Base-by-base conservation (phyloP, 2,888 invertebrate species). In the Macroteleia sp. region DNA sequence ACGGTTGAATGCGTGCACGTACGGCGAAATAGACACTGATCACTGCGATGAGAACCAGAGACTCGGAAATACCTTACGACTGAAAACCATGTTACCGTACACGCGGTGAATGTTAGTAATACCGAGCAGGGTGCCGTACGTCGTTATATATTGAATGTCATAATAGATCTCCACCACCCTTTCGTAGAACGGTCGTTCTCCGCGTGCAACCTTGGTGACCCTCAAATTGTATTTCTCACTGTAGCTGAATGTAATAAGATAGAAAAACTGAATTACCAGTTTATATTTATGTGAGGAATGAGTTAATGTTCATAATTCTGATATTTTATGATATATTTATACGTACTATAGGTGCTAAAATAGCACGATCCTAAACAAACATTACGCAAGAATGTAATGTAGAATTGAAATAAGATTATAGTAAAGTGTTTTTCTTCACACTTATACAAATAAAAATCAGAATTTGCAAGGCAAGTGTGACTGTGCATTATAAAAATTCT, bases 71-170 rank as follows among this genome's bases (percentile, higher is more conserved):
- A 91, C 90, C 91, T 91, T 90, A 81, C 82, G 87, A 88, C 86
- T 89, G 88, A 88, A 89, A 89, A 90, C 87, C 91, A 91, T 91
- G 87, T 89, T 91, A 90, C 90, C 90, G 90, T 90, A 85, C 84
- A 88, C 87, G 90, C 91, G 91, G 91, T 89, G 88, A 91, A 88
- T 86, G 91, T 91, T 89, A 87, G 88, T 86, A 90, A 89, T 90
- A 89, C 83, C 85, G 87, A 83, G 89, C 86, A 85, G 88, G 87
- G 88, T 88, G 86, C 83, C 62, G 56, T 62, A 70, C 74, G 79
- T 84, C 86, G 89, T 89, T 91, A 89, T 91, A 91, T 91, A 91
- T 89, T 86, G 88, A 88, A 89, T 90, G 89, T 89, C 89, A 90
- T 88, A 88, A 88, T 86, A 83, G 84, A 66, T 79, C 82, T 80